These are phyloP conservation scores for Mustela erminea DNA, from an alignment of 2,797 vertebrate species.

Conservation along the genomic window DNA sequence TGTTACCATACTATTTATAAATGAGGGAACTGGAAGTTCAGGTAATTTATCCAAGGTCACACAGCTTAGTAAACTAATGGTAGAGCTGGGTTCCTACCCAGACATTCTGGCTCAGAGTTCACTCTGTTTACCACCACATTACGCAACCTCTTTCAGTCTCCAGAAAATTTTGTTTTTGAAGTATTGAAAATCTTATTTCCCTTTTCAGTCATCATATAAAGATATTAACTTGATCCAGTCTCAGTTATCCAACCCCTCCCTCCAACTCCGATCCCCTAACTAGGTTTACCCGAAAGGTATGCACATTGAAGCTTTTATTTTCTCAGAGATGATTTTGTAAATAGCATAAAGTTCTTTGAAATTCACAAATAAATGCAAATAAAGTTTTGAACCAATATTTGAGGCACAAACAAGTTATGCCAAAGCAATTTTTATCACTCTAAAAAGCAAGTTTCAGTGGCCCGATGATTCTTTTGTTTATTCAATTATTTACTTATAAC, in stretches of 20 bases:
- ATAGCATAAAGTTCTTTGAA: conserved; percentile 31
- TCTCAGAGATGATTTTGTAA: conserved; percentile 45
- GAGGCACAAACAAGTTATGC: conserved; percentile 31
- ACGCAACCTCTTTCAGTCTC: not conserved
- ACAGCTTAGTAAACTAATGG: not conserved
- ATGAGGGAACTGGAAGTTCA: not conserved
- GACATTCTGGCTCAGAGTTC: not conserved
- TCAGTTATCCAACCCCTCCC: not conserved
- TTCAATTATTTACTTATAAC: conserved; percentile 66
- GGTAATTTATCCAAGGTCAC: not conserved
- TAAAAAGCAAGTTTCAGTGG: conserved; percentile 59
- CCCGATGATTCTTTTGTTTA: conserved; percentile 56
- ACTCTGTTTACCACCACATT: not conserved
- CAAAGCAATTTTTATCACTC: conserved; percentile 74
- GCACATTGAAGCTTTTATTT: conserved; percentile 9
- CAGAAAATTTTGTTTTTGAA: not conserved
- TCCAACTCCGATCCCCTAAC: not conserved
- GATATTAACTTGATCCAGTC: conserved; percentile 32
- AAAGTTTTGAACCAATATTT: conserved; percentile 65
- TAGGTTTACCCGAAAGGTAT: not conserved
- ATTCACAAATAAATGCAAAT: conserved; percentile 72
- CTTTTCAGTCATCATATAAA: conserved; percentile 12
- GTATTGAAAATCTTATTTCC: not conserved
- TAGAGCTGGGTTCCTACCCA: not conserved
- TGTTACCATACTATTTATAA: not conserved